A percentile compares a stretch with the other conserved stretches of the same genome.
These are phyloP conservation scores for Tricholaema leucomelas DNA, from an alignment of 2,113 vertebrate species.

Conservation along the genomic window DNA sequence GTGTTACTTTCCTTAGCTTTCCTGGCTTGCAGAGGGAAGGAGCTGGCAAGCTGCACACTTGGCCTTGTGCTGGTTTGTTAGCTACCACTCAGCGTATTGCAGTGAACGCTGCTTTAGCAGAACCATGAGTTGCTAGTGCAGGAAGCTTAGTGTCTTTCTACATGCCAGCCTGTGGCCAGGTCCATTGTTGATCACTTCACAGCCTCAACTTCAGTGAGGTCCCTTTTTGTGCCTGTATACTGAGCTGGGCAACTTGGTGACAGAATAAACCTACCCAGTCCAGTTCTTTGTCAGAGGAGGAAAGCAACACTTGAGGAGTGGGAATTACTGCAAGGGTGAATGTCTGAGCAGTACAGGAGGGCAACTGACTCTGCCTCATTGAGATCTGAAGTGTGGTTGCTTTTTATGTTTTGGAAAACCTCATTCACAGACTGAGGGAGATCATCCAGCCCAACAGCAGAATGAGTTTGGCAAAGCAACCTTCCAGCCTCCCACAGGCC, in stretches of 20 bases:
- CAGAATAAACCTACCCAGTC: neutral
- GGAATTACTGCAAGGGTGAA: neutral
- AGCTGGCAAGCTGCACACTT: neutral
- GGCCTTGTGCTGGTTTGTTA: neutral
- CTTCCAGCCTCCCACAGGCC: neutral
- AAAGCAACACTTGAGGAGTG: neutral
- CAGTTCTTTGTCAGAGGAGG: neutral
- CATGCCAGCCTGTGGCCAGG: neutral
- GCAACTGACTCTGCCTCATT: neutral
- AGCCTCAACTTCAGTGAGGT: neutral
- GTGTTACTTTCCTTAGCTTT: neutral
- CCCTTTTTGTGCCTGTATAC: neutral
- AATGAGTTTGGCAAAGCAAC: neutral
- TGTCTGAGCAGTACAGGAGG: neutral
- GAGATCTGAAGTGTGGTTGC: neutral
- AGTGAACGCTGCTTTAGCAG: slow-evolving; percentile 10
- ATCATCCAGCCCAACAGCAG: neutral
- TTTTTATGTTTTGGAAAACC: too few relatives aligned
- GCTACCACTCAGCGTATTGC: slow-evolving; percentile 17
- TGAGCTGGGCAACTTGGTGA: neutral
- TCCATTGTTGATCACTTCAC: slow-evolving; percentile 11
- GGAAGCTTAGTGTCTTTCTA: neutral
- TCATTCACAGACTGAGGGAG: too few relatives aligned
- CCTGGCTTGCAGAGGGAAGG: neutral
- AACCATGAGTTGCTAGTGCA: slow-evolving; percentile 23